A percentile compares a stretch with the other conserved stretches of the same genome.
Conservation (phyloP, 2,797 vertebrate genomes). For the Tragopan temminckii region DNA sequence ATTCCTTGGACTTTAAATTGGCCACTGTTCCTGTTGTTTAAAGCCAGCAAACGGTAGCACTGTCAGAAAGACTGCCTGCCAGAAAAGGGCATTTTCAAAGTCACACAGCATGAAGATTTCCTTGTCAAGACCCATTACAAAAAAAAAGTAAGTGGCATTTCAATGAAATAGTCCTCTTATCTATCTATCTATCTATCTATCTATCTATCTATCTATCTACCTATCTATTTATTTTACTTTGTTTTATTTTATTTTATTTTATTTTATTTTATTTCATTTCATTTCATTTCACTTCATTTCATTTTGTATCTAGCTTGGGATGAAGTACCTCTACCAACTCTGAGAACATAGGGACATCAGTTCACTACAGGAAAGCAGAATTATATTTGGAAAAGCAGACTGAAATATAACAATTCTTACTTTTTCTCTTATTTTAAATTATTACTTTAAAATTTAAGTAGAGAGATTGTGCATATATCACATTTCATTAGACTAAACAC, state of each 20-base stretch:
- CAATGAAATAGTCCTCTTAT: background rate
- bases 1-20: slow-evolving; percentile 59
- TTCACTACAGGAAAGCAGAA: background rate
- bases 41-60: slow-evolving; percentile 48
- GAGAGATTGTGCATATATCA: background rate
- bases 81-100: slow-evolving; percentile 74
- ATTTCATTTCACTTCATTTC: too few relatives aligned
- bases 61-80: slow-evolving; percentile 45
- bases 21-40: slow-evolving; percentile 48
- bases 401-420: background rate
- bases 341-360: background rate
- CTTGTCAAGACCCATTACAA: slow-evolving; percentile 68
- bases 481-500: background rate
- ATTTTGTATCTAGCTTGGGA: background rate
- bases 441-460: background rate
- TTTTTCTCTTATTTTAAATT: background rate
- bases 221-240: background rate
- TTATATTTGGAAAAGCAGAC: background rate
- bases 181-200: too few relatives aligned
- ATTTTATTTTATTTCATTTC: too few relatives aligned
- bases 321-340: background rate
- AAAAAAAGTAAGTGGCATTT: slow-evolving; percentile 67
- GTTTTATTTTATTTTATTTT: too few relatives aligned
- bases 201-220: too few relatives aligned
- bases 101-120: slow-evolving; percentile 65